Evolutionary conservation across 2,888 invertebrate genomes (phyloP), one percentile per base, ranked within the genome.

Genomic region (Hemaris fuciformis): DNA sequence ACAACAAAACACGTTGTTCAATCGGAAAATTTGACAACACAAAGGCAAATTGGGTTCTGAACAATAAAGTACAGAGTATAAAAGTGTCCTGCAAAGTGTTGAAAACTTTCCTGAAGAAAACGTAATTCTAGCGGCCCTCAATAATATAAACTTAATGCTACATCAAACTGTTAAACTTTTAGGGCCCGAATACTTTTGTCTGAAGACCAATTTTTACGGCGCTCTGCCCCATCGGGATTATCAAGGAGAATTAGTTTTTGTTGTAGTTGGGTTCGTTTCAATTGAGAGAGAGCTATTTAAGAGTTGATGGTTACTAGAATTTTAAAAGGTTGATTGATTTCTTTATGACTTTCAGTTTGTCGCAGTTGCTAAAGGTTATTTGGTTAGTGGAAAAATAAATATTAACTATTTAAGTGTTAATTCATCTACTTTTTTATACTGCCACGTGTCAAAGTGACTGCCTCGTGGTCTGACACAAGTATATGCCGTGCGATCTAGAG

Each of bases 151-250:
- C 41, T 34, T 31, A 53, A 31, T 31, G 53, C 4, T 31, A 31
- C 31, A 53, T 53, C 53, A 53, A 60, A 60, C 48, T 60, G 48
- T 60, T 18, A 38, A 60, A 60, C 53, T 60, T 60, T 59, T 53
- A 60, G 53, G 41, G 18, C 25, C 25, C 53, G 18, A 20, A 25
- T 41, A 53, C 60, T 48, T 53, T 53, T 38, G 23, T 38, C 13
- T 53, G 4, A 20, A 53, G 53, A 41, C 38, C 46, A 38, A 38
- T 60, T 60, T 60, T 60, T 53, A 27, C 53, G 5, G 18, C 18
- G 7, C 53, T 18, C 18, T 27, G 23, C 25, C 25, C 25, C 25
- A 23, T 0, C 25, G 25, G 18, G 10, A 5, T 53, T 10, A 53
- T 27, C 31, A 53, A 18, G 31, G 27, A 31, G n/a, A 31, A 27